Evolutionary conservation across 2,797 vertebrate genomes (phyloP).

Genomic region (Enteromius argenteus): DNA sequence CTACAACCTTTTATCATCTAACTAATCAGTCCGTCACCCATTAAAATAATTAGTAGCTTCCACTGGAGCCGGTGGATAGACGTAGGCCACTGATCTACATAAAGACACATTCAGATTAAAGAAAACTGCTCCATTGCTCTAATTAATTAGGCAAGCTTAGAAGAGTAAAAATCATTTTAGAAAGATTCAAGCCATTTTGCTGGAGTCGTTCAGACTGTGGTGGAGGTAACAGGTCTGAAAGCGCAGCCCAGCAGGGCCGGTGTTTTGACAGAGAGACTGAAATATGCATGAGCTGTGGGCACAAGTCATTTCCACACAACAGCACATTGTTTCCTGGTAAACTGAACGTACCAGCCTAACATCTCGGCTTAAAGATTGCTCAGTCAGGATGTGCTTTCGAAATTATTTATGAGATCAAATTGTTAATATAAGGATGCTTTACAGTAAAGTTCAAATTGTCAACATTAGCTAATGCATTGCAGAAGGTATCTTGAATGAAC

Average conservation of each 20-base stretch:
- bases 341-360: not conserved
- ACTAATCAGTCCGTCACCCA: constrained; percentile 46
- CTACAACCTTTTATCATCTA: constrained; percentile 53
- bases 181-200: constrained; percentile 37
- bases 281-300: constrained; percentile 35
- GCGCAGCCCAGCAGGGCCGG: constrained; percentile 8
- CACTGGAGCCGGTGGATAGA: constrained; percentile 3
- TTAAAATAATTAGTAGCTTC: constrained; percentile 52
- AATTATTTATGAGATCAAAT: not conserved
- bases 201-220: constrained; percentile 22
- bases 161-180: constrained; percentile 51
- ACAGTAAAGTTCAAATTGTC: not conserved
- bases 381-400: not conserved
- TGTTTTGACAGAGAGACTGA: constrained; percentile 21
- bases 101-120: constrained; percentile 44
- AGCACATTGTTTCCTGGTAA: constrained; percentile 21
- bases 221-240: constrained; percentile 36
- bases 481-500: not conserved
- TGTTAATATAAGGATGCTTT: not conserved
- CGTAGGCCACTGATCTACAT: constrained; percentile 34
- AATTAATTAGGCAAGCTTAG: constrained; percentile 57
- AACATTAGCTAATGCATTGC: not conserved
- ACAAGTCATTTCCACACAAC: constrained; percentile 31
- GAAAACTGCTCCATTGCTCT: constrained; percentile 34
- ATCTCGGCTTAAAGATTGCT: not conserved